Evolutionary conservation across 2,888 invertebrate species (phyloP).

Genomic region (Dastarcus helophoroides): DNA sequence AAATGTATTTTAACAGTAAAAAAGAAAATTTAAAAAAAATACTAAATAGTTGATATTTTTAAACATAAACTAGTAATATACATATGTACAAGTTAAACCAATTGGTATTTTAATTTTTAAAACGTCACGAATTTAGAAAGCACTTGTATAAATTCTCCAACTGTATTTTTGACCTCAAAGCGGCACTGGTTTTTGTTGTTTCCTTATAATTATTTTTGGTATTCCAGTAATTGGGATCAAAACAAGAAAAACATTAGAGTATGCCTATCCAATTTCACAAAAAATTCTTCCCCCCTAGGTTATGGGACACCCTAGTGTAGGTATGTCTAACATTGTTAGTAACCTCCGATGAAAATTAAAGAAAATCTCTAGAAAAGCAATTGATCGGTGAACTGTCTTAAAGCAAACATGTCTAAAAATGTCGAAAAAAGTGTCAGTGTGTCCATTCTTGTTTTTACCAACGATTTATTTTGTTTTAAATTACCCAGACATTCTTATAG

Average conservation of each 20-base stretch:
- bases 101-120: constrained; percentile 1
- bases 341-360: no score
- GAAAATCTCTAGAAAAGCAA: no score
- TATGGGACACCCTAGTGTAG: constrained; percentile 1
- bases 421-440: no score
- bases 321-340: no score
- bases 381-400: no score
- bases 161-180: neutral
- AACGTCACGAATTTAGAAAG: neutral
- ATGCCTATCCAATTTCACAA: neutral
- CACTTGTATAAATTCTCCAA: neutral
- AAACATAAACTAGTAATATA: neutral
- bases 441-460: no score
- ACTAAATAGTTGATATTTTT: constrained; percentile 4
- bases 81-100: neutral
- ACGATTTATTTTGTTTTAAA: no score
- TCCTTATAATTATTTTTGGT: neutral
- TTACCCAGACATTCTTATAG: no score
- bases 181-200: constrained; percentile 1
- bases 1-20: constrained; percentile 11
- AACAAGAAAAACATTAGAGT: neutral
- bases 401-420: no score
- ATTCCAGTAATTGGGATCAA: neutral
- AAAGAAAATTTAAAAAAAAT: constrained; percentile 14
- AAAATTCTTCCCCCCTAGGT: neutral